A percentile compares a stretch with the other conserved stretches of the same genome.
phyloP scores from a whole-genome alignment of 2,113 vertebrate species.

The Galbula dea region DNA sequence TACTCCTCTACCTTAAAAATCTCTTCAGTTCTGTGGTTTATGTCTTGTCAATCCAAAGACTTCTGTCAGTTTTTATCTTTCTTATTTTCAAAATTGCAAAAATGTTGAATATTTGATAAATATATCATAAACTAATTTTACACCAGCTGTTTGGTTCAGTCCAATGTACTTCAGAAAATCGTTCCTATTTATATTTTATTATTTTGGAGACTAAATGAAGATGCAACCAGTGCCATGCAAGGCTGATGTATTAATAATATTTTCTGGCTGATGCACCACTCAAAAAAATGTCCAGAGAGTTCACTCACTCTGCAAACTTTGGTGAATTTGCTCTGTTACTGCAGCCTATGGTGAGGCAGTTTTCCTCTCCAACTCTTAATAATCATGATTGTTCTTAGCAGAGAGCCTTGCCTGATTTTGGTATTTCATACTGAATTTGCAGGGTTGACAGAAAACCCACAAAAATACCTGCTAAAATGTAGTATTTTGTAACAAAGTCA shows the following conservation, averaged over 20 bases:
- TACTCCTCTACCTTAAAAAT: neutral
- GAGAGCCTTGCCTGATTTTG: neutral
- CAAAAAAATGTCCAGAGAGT: neutral
- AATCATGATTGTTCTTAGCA: neutral
- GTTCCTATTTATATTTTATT: neutral
- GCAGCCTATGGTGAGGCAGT: neutral
- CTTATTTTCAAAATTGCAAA: neutral
- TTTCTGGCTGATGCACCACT: neutral
- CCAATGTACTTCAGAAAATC: neutral
- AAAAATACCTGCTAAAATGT: neutral
- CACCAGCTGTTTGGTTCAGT: neutral
- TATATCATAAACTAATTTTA: neutral
- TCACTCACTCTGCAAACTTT: neutral
- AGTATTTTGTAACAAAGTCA: neutral
- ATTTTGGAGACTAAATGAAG: neutral
- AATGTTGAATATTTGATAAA: neutral
- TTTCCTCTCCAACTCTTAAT: neutral
- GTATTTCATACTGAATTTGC: neutral
- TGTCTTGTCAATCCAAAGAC: neutral
- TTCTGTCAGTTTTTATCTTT: neutral
- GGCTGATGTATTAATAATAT: neutral
- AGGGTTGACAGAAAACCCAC: neutral
- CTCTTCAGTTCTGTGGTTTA: neutral
- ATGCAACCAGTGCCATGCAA: neutral
- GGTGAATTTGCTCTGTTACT: neutral